Conservation (phyloP, 1,140 invertebrate species). For the Bursaphelenchus mucronatus region DNA sequence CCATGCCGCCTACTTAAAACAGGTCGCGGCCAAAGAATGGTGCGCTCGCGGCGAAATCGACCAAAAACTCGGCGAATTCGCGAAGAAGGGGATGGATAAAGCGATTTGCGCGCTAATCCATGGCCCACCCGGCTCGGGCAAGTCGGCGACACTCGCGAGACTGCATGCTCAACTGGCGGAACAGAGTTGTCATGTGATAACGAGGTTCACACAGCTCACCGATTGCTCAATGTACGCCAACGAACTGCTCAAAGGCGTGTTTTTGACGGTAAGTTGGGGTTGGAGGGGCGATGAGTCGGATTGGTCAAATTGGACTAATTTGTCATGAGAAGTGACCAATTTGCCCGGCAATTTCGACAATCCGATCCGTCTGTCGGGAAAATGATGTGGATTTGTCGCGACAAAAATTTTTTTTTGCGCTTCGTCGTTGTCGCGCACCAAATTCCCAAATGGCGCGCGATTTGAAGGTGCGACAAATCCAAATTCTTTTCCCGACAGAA, state of each 20-base stretch:
- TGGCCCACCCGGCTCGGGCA: conserved; percentile 32
- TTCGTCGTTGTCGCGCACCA: no score
- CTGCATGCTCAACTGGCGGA: conserved; percentile 31
- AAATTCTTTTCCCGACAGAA: no score
- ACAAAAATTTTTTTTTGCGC: no score
- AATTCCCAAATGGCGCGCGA: no score
- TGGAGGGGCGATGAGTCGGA: conserved; percentile 24
- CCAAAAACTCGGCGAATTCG: conserved; percentile 10
- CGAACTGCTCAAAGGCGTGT: conserved; percentile 41
- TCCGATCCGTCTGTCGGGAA: no score
- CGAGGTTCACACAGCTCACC: conserved; percentile 32
- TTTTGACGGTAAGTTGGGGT: conserved; percentile 31
- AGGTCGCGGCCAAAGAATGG: conserved; percentile 8
- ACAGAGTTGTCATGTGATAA: conserved; percentile 30
- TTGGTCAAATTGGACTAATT: background rate
- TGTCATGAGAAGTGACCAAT: no score
- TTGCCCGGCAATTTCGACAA: background rate
- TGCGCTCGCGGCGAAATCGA: conserved; percentile 13
- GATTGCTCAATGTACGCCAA: conserved; percentile 44
- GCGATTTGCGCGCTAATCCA: conserved; percentile 39
- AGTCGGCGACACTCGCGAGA: conserved; percentile 47
- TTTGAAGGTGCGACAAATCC: no score
- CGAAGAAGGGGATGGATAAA: conserved; percentile 26
- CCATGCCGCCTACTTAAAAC: conserved; percentile 8
- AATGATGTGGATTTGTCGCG: no score